These are phyloP conservation scores for Magallana gigas DNA, from an alignment of 1,140 invertebrate genomes.

Conservation along the genomic window DNA sequence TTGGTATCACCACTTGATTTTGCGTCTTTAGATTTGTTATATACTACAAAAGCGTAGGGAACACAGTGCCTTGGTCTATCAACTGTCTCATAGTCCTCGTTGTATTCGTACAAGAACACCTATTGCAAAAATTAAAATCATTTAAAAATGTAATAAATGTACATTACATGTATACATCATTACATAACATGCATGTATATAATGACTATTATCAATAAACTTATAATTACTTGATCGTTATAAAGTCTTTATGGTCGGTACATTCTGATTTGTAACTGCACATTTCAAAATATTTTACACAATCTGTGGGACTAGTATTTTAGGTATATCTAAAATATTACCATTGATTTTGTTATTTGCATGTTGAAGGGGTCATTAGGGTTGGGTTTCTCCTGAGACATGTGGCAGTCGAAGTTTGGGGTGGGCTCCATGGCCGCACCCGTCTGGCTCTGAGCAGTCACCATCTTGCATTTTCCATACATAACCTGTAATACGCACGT, in stretches of 20 bases:
- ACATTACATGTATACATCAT: too few species aligned
- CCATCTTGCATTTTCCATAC: constrained; percentile 58
- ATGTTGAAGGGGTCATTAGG: constrained; percentile 49
- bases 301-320: too few species aligned
- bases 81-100: constrained; percentile 63
- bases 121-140: constrained; percentile 49
- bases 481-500: constrained; percentile 47
- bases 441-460: constrained; percentile 40
- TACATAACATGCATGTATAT: too few species aligned
- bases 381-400: constrained; percentile 49
- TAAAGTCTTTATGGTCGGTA: too few species aligned
- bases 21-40: constrained; percentile 41
- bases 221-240: too few species aligned
- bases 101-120: constrained; percentile 70
- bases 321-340: constrained; percentile 31
- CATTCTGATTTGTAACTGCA: too few species aligned
- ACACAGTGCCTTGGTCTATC: constrained; percentile 63
- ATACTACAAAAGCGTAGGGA: constrained; percentile 65
- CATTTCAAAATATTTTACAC: too few species aligned
- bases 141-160: too few species aligned
- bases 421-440: constrained; percentile 58
- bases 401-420: constrained; percentile 68
- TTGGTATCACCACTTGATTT: not conserved
- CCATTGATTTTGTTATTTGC: constrained; percentile 61
- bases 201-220: too few species aligned